Evolutionary conservation across 2,113 vertebrate genomes (phyloP).

Genomic region (Atlantisia rogersi): DNA sequence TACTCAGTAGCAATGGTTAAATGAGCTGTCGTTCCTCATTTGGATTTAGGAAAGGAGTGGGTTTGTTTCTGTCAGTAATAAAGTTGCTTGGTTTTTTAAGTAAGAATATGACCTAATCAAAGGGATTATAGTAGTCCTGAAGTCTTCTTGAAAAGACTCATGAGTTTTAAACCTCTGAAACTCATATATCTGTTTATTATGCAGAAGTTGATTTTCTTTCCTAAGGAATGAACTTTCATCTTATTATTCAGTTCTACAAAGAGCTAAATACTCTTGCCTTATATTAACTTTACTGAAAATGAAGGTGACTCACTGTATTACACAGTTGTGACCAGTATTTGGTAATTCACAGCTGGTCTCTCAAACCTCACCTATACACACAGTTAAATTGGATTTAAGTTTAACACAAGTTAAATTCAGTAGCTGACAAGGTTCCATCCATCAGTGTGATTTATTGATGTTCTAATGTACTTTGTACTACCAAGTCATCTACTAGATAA

Average conservation of each 20-base stretch:
- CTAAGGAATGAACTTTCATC: background rate
- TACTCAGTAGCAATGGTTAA: background rate
- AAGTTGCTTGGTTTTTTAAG: background rate
- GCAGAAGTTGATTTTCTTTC: background rate
- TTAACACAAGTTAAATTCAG: background rate
- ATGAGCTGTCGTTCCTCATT: background rate
- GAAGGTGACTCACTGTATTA: background rate
- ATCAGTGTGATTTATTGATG: background rate
- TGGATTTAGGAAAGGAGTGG: background rate
- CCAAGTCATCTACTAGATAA: background rate
- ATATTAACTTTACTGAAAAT: background rate
- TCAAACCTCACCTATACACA: background rate
- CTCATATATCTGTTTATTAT: background rate
- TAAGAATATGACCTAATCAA: background rate
- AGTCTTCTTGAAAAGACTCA: background rate
- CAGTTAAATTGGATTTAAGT: background rate
- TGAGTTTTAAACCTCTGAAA: background rate
- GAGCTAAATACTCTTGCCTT: background rate
- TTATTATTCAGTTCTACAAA: background rate
- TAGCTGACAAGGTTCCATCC: background rate
- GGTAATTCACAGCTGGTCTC: background rate
- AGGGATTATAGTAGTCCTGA: background rate
- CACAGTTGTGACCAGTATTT: background rate
- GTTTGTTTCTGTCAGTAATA: background rate
- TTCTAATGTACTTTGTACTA: background rate